Conservation (phyloP, 2,888 invertebrate species). For the Anagyrus pseudococci region DNA sequence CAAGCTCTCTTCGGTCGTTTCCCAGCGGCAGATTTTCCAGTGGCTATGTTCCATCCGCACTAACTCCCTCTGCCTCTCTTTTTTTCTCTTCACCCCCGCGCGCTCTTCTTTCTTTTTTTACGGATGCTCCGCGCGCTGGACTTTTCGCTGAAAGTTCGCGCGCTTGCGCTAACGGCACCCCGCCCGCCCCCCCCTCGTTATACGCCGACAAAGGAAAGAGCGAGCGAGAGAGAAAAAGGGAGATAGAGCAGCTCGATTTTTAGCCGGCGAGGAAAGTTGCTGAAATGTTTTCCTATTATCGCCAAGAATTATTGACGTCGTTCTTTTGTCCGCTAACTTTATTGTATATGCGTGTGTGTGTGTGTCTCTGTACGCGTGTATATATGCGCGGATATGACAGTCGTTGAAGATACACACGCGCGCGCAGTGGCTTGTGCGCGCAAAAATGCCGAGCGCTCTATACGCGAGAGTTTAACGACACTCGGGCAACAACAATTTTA, state of each 20-base stretch:
- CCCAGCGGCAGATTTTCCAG: not conserved
- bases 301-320: constrained; percentile 37
- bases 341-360: constrained; percentile 3
- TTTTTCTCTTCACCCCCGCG: not conserved
- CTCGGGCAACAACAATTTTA: no score
- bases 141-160: constrained; percentile 19
- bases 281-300: constrained; percentile 35
- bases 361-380: no score
- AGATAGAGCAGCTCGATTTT: constrained; percentile 21
- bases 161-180: constrained; percentile 12
- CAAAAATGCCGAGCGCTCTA: no score
- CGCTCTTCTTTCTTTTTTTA: not conserved
- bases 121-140: not conserved
- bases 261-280: constrained; percentile 20
- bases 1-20: no score
- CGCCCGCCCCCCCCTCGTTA: no score
- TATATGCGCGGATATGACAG: no score
- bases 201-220: no score
- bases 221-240: no score
- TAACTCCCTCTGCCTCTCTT: not conserved
- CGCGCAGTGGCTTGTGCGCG: no score
- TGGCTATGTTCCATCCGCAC: no score
- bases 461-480: no score
- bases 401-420: no score
- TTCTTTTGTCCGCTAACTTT: constrained; percentile 31